Evolutionary conservation across 1,140 invertebrate genomes (phyloP), one percentile per base, ranked within the genome.

Genomic region (Leptinotarsa texana): DNA sequence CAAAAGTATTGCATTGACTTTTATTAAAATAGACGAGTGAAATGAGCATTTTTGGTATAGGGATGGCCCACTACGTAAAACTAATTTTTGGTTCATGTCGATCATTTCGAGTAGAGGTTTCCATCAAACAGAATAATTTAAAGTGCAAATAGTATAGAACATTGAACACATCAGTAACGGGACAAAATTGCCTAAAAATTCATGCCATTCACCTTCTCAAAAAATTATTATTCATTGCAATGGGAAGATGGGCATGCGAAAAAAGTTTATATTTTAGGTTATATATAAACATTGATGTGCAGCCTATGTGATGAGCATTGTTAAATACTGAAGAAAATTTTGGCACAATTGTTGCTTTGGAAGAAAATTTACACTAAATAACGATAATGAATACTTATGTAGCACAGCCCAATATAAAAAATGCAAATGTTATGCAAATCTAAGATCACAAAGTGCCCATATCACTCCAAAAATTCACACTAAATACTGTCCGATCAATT

Each of bases 401-500:
- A 63, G 74, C 80, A 81, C 80, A 81, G 80, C 80, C 80, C 77
- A 74, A 81, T 79, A 61, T 80, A 75, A 73, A 81, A 76, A 77
- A 76, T 75, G 71, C 75, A 76, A 78, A 77, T 63, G n/a, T 57
- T 68, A 78, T 79, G 77, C 78, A 80, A 74, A 80, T 68, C 74
- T 77, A 72, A 63, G 74, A 79, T 79, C 77, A 79, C 75, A 76
- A 80, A 81, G 75, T 81, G 80, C 80, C 80, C 80, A 81, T 75
- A 80, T 81, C 80, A 81, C 80, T 80, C 80, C 74, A 70, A 65
- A 75, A 47, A 33, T 78, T 68, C 18, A 63, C n/a, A 13, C n/a
- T 61, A 18, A 72, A 27, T 65, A 73, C 27, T 27, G 13, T 63
- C 24, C n/a, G 51, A 57, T 57, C 11, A 57, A n/a, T 17, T 17